A percentile compares a stretch with the other conserved stretches of the same genome.
Conservation (phyloP, 1,140 invertebrate species). For the Harpegnathos saltator region DNA sequence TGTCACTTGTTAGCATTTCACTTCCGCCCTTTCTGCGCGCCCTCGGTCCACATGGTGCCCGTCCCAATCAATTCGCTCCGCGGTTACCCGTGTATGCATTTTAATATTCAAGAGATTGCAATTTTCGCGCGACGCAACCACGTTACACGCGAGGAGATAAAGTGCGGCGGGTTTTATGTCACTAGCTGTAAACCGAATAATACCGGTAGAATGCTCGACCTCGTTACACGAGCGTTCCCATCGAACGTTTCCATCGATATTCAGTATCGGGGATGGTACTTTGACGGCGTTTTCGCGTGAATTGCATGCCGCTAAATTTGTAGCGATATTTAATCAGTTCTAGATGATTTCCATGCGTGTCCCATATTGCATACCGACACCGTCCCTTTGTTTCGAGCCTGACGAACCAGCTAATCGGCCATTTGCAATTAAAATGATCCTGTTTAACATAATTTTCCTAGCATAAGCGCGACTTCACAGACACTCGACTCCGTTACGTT, state of each 20-base stretch:
- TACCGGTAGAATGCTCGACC: conserved; percentile 29
- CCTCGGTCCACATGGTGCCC: not conserved
- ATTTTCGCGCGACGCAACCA: not conserved
- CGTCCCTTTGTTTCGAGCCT: conserved; percentile 40
- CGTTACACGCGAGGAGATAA: not conserved
- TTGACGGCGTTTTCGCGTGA: not conserved
- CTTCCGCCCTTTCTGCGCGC: not conserved
- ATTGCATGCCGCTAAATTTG: conserved; percentile 34
- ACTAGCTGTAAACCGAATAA: conserved; percentile 20
- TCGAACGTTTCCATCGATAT: not conserved
- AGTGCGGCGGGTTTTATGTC: not conserved
- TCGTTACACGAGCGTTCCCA: conserved; percentile 1
- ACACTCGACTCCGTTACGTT: not conserved
- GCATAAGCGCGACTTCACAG: not conserved
- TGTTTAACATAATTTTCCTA: conserved; percentile 25
- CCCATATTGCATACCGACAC: conserved; percentile 18
- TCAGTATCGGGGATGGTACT: not conserved
- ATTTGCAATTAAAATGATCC: too few species aligned
- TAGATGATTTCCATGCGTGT: conserved; percentile 22
- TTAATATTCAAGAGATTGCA: not conserved
- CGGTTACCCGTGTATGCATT: conserved; percentile 13
- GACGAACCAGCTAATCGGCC: too few species aligned
- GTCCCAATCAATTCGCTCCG: not conserved
- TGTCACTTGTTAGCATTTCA: not conserved
- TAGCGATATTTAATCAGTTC: conserved; percentile 45